Percentiles rank a stretch among this genome's conserved stretches.
phyloP scores from a whole-genome alignment of 2,113 vertebrate genomes.

The Tringa solitaria region DNA sequence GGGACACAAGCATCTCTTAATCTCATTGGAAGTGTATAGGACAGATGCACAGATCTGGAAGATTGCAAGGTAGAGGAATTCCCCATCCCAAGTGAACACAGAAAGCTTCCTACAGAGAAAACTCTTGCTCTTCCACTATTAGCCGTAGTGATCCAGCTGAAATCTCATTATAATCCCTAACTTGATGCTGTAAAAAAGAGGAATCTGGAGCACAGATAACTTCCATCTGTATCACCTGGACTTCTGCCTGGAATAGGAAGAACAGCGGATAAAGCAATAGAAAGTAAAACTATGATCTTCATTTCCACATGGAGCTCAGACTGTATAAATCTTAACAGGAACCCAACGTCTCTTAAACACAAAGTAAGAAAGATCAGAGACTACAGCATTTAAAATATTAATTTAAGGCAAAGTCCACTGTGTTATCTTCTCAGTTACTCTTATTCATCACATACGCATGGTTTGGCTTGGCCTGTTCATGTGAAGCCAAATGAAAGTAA shows the following conservation, averaged over 20 bases:
- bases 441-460: neutral
- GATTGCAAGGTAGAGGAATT: neutral
- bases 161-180: neutral
- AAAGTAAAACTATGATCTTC: neutral
- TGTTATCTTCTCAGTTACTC: neutral
- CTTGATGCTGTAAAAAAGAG: neutral
- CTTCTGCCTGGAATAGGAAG: constrained; percentile 6
- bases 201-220: constrained; percentile 1
- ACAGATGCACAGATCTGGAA: neutral
- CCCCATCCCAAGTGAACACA: neutral
- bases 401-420: neutral
- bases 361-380: neutral
- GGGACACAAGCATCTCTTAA: neutral
- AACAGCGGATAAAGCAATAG: constrained; percentile 12
- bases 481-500: constrained; percentile 12
- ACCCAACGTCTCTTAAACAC: neutral
- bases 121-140: neutral
- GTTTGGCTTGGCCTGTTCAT: neutral
- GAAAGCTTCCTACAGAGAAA: neutral
- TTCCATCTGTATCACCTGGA: constrained; percentile 24
- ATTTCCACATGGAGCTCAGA: constrained; percentile 10
- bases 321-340: neutral
- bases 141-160: neutral
- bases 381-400: neutral
- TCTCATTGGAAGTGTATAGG: neutral